A percentile compares a stretch with the other conserved stretches of the same genome.
Evolutionary conservation across 2,797 vertebrate genomes (phyloP).

Genomic region (Lepus oiostolus): DNA sequence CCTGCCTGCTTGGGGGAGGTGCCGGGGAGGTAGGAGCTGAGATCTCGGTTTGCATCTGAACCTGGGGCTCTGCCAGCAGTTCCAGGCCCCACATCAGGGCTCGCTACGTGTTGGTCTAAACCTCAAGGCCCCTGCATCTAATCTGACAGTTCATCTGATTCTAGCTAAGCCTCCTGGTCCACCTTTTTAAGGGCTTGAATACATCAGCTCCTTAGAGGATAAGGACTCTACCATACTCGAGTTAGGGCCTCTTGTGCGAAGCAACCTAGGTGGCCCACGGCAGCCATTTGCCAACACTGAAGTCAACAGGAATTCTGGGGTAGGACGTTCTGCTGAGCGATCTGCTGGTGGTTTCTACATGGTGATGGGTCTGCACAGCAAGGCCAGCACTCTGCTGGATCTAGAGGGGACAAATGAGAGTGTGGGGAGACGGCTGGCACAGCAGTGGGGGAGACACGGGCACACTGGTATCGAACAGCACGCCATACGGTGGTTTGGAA

Average conservation of each 20-base stretch:
- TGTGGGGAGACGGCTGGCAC: neutral
- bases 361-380: neutral
- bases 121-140: neutral
- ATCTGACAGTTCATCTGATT: neutral
- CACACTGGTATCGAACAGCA: rapidly evolving
- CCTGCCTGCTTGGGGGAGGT: neutral
- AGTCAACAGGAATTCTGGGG: neutral
- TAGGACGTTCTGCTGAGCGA: neutral
- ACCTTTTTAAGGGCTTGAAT: neutral
- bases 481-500: neutral
- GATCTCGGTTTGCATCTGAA: neutral
- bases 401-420: neutral
- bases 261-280: neutral
- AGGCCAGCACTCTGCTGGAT: neutral
- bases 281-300: neutral
- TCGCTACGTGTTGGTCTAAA: neutral
- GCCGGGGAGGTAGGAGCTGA: neutral
- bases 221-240: neutral
- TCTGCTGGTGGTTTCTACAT: neutral
- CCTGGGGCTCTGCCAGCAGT: neutral
- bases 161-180: neutral
- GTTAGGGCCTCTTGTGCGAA: neutral
- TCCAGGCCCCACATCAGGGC: neutral
- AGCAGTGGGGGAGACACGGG: neutral
- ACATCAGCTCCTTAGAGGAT: neutral